Conservation (phyloP, 1,140 invertebrate species). For the Halesus radiatus region DNA sequence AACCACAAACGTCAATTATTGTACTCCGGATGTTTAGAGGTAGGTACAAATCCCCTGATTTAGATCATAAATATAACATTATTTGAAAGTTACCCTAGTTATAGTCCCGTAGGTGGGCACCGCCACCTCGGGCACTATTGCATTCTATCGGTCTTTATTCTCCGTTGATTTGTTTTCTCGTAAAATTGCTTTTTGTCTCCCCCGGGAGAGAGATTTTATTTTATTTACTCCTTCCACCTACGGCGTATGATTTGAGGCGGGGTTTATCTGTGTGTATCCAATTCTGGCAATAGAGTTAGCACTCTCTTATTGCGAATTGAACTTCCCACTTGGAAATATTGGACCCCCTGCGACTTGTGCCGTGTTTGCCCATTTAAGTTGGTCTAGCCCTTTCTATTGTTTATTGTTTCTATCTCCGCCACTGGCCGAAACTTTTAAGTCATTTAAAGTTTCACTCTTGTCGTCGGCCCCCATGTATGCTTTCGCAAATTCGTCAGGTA, state of each 20-base stretch:
- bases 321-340: conserved; percentile 32
- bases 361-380: conserved; percentile 35
- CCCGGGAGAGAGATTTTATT: conserved; percentile 52
- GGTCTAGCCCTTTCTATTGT: conserved; percentile 15
- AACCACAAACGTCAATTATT: conserved; percentile 7
- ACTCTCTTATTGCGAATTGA: conserved; percentile 37
- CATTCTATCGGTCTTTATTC: conserved; percentile 11
- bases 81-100: conserved; percentile 2
- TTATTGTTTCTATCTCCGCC: conserved; percentile 21
- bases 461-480: background rate
- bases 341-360: conserved; percentile 11
- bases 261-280: conserved; percentile 30
- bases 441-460: conserved; percentile 18
- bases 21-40: too few species aligned
- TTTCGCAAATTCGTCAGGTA: background rate
- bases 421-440: conserved; percentile 18
- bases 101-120: background rate
- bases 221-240: conserved; percentile 40
- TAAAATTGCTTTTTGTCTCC: conserved; percentile 55
- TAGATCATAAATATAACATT: conserved; percentile 9
- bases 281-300: conserved; percentile 36
- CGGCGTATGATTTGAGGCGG: conserved; percentile 31
- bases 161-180: conserved; percentile 54
- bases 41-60: conserved; percentile 12
- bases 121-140: conserved; percentile 19